Conservation (phyloP, 1,140 invertebrate species). For the Drosophila albomicans region DNA sequence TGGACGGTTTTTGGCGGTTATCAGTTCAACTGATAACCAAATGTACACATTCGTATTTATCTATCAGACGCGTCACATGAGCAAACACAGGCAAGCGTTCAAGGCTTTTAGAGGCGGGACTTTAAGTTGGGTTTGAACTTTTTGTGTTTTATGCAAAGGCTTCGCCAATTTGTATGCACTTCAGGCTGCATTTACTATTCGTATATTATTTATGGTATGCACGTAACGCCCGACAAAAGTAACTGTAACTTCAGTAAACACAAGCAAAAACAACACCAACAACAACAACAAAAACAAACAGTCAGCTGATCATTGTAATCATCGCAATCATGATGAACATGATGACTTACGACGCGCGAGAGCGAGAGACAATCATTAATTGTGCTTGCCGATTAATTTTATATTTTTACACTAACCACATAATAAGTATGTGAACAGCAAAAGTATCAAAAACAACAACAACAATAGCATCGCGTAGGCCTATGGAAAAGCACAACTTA, state of each 20-base stretch:
- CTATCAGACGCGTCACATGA: slow-evolving; percentile 20
- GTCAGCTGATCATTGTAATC: slow-evolving; percentile 45
- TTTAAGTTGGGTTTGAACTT: slow-evolving; percentile 1
- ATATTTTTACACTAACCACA: slow-evolving; percentile 29
- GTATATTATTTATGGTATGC: slow-evolving; percentile 35
- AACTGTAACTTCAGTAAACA: slow-evolving; percentile 47
- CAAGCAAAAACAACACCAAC: not conserved
- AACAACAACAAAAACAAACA: not conserved
- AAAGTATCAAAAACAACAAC: slow-evolving; percentile 13
- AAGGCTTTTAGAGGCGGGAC: slow-evolving; percentile 2
- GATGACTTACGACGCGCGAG: slow-evolving; percentile 52
- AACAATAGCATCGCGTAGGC: slow-evolving; percentile 32
- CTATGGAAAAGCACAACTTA: slow-evolving; percentile 27
- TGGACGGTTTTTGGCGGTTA: slow-evolving; percentile 3
- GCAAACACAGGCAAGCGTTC: not conserved
- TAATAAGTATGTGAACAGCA: slow-evolving; percentile 2
- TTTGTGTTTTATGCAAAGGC: not conserved
- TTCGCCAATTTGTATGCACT: slow-evolving; percentile 44
- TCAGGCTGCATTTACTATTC: slow-evolving; percentile 23
- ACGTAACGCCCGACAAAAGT: slow-evolving; percentile 45
- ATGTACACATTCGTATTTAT: not conserved
- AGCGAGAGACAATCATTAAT: slow-evolving; percentile 67
- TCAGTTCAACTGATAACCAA: slow-evolving; percentile 14
- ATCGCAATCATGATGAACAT: slow-evolving; percentile 40
- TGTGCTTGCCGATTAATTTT: slow-evolving; percentile 62